Evolutionary conservation across 1,140 invertebrate genomes (phyloP), one percentile per base, ranked within the genome.

Genomic region (Zaprionus inermis): DNA sequence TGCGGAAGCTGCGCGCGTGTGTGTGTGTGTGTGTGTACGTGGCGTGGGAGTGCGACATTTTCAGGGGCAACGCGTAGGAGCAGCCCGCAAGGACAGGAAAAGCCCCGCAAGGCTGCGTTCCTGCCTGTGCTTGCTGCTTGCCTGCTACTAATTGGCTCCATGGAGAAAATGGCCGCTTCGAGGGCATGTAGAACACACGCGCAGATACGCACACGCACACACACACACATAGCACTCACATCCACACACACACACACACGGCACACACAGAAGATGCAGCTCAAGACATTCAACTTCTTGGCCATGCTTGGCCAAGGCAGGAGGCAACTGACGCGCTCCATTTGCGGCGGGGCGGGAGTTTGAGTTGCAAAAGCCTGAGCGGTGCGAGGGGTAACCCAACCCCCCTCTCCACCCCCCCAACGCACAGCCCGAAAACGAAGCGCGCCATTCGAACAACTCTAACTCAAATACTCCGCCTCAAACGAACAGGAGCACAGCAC

Each of bases 391-490:
- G 1, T 28, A 28, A 28, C 24, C 24, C n/a, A n/a, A n/a, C 24
- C 24, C 4, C 0, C 30, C 30, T 10, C 10, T 12, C 2, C 38
- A 14, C 34, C 3, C 51, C 22, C 36, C 58, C n/a, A n/a, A n/a
- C n/a, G n/a, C n/a, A n/a, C n/a, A n/a, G n/a, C n/a, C 60, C 7
- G 0, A n/a, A 44, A 10, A 58, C 63, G 70, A 57, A 79, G 70
- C 83, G 70, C 84, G 79, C 83, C 80, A 89, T 72, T 81, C 77
- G 24, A 88, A 74, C 84, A 91, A 91, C 89, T 91, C 89, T 91
- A 91, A 91, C 89, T 91, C 90, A 91, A 91, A 91, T 91, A 91
- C 89, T 91, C 84, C 89, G 89, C 90, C 89, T 91, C 89, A 90
- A 91, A 83, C 70, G 55, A 91, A 71, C 81, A 84, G 89, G 89